phyloP scores from a whole-genome alignment of 1,140 invertebrate species.

The Drosophila repleta region DNA sequence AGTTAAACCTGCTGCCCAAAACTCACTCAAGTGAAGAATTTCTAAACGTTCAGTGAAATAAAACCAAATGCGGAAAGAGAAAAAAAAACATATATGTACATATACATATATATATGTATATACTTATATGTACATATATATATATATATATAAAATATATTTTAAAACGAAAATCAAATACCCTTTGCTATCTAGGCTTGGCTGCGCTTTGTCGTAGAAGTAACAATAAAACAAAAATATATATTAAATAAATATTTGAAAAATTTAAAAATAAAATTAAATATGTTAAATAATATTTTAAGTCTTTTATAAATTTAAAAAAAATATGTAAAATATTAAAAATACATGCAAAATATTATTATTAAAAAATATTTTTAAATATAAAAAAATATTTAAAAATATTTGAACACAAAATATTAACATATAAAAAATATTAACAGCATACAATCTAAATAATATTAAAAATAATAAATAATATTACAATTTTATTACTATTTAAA shows the following conservation, averaged over 20 bases:
- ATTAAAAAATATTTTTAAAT: no score
- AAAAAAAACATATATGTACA: not conserved
- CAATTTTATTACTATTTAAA: no score
- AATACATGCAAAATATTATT: no score
- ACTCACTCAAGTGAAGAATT: constrained; percentile 74
- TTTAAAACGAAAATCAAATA: constrained; percentile 5
- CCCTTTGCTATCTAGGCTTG: not conserved
- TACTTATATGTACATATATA: not conserved
- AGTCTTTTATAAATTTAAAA: no score
- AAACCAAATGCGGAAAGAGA: constrained; percentile 59
- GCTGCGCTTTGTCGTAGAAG: not conserved
- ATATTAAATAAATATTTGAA: not conserved
- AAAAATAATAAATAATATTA: no score
- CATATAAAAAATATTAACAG: no score
- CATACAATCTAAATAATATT: no score
- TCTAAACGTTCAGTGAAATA: constrained; percentile 77
- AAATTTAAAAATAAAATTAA: not conserved
- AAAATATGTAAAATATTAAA: no score
- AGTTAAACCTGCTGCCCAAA: constrained; percentile 67
- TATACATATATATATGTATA: not conserved
- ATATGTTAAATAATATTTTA: no score
- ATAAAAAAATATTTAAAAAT: no score
- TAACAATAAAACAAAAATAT: not conserved
- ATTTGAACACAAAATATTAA: no score
- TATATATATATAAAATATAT: not conserved